Evolutionary conservation across 23 tunicate species (phyloP).

Genomic region (Trididemnum miniatum): DNA sequence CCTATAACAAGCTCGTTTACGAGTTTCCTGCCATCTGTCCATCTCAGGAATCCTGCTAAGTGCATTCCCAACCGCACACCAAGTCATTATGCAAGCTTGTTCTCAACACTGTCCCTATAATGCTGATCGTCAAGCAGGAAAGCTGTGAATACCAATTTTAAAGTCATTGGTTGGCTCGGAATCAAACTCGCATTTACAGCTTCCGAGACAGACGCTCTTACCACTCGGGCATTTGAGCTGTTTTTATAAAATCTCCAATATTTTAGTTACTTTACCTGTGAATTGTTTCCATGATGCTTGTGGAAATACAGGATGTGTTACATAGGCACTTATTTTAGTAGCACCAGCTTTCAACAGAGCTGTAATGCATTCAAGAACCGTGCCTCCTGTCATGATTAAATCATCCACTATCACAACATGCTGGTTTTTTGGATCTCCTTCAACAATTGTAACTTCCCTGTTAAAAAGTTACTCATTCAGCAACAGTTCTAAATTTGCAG

Average conservation of each 20-base stretch:
- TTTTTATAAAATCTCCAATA: neutral
- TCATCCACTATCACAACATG: slow-evolving; percentile 84
- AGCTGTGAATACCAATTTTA: neutral
- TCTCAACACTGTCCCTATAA: no score
- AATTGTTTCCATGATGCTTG: slow-evolving; percentile 69
- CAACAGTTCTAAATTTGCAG: no score
- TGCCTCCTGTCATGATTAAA: slow-evolving; percentile 77
- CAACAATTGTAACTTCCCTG: slow-evolving; percentile 77
- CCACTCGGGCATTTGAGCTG: neutral
- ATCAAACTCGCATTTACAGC: neutral
- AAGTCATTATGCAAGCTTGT: neutral
- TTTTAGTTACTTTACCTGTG: neutral
- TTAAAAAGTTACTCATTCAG: no score
- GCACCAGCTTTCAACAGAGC: slow-evolving; percentile 44
- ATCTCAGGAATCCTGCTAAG: no score
- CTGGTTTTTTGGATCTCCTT: slow-evolving; percentile 51
- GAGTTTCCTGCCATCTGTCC: no score
- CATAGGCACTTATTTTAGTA: slow-evolving; percentile 71
- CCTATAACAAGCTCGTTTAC: no score
- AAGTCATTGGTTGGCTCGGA: neutral
- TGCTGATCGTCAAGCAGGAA: neutral
- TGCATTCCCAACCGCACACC: no score
- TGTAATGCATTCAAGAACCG: slow-evolving; percentile 50
- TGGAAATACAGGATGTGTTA: slow-evolving; percentile 85
- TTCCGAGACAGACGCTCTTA: neutral